These are phyloP conservation scores for Silurus meridionalis DNA, from an alignment of 2,113 vertebrate species.

Conservation along the genomic window DNA sequence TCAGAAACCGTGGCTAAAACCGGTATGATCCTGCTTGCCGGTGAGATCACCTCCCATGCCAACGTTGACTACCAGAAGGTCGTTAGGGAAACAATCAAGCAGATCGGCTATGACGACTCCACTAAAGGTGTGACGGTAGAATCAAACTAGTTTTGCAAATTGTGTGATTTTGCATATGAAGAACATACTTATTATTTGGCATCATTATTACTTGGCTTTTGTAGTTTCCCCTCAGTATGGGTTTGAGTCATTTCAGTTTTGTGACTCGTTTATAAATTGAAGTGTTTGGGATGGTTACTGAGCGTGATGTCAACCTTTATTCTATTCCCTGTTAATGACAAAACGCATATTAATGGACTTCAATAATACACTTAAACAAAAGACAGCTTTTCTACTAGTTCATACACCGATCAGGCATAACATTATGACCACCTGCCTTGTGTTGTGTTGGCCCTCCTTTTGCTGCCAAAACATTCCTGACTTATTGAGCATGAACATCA, in stretches of 20 bases:
- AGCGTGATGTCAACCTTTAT: not conserved
- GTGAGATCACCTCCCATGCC: constrained; percentile 90
- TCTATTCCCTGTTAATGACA: too few relatives aligned
- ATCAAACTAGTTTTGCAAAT: not conserved
- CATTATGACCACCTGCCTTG: too few relatives aligned
- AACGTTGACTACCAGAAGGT: constrained; percentile 90
- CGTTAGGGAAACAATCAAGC: constrained; percentile 87
- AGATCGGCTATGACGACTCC: constrained; percentile 92
- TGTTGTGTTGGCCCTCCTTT: too few relatives aligned
- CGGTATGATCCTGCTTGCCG: constrained; percentile 92
- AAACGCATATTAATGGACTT: too few relatives aligned
- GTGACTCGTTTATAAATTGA: not conserved
- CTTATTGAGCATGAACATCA: too few relatives aligned
- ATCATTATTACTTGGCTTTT: not conserved
- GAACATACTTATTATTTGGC: not conserved
- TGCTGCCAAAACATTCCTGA: too few relatives aligned
- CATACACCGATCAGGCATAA: too few relatives aligned
- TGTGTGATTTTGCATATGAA: not conserved
- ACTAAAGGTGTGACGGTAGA: constrained; percentile 79
- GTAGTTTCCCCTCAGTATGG: not conserved
- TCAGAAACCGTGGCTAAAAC: constrained; percentile 95
- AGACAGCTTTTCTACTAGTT: too few relatives aligned
- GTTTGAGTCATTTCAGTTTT: not conserved
- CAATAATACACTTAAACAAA: too few relatives aligned
- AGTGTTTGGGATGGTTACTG: not conserved